A percentile compares a stretch with the other conserved stretches of the same genome.
Evolutionary conservation across 2,888 invertebrate genomes (phyloP).

Genomic region (Phytoseiulus persimilis): DNA sequence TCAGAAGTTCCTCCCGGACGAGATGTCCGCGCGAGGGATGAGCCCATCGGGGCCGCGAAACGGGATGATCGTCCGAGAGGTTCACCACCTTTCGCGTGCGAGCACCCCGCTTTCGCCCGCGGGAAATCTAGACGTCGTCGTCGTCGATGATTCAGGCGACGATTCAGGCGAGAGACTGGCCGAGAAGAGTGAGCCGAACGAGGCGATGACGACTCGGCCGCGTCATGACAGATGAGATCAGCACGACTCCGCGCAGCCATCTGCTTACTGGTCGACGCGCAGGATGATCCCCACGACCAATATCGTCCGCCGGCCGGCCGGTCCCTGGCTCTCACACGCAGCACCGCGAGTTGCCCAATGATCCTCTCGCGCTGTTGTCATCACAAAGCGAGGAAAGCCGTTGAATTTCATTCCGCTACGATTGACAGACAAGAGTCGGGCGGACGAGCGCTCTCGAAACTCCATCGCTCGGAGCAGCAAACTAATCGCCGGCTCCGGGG

Average conservation of each 20-base stretch:
- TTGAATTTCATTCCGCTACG: neutral
- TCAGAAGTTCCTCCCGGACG: neutral
- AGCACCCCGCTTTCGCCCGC: neutral
- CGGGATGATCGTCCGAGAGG: neutral
- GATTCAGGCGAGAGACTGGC: neutral
- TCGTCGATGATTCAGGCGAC: neutral
- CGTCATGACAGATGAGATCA: constrained; percentile 5
- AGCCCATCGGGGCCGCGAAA: neutral
- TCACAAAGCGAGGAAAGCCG: neutral
- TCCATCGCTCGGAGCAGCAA: neutral
- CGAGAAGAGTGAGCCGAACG: neutral
- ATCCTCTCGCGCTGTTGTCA: neutral
- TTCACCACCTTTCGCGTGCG: neutral
- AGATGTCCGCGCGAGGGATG: neutral
- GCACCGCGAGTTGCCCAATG: neutral
- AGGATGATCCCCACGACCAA: neutral
- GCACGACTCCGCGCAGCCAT: neutral
- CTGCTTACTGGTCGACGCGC: neutral
- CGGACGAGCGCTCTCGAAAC: neutral
- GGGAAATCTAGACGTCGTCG: neutral
- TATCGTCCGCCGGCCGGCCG: neutral
- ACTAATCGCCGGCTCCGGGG: neutral
- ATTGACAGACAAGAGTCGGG: neutral
- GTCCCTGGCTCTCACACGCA: neutral
- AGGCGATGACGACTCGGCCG: neutral